Conservation (phyloP, 2,113 vertebrate species). For the Halcyon malimbica region DNA sequence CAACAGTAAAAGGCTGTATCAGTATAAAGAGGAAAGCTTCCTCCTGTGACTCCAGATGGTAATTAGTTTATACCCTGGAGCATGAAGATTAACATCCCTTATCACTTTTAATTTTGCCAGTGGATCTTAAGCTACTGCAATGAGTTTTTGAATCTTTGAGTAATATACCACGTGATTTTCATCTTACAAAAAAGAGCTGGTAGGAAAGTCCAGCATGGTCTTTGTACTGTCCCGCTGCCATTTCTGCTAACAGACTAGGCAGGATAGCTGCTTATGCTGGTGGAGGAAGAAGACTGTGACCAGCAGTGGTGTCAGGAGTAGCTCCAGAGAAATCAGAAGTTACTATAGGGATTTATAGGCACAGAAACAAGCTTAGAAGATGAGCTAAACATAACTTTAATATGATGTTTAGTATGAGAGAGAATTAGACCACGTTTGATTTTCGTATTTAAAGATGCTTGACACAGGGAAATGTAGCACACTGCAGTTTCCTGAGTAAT, state of each 20-base stretch:
- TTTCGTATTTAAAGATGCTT: neutral
- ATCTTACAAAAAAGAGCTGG: neutral
- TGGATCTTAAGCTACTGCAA: slow-evolving; percentile 58
- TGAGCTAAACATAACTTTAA: neutral
- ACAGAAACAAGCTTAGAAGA: neutral
- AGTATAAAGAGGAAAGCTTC: slow-evolving; percentile 8
- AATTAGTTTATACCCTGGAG: slow-evolving; percentile 71
- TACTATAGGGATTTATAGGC: neutral
- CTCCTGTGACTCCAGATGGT: slow-evolving; percentile 64
- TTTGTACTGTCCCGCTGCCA: neutral
- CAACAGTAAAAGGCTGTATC: slow-evolving; percentile 30
- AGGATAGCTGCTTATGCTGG: neutral
- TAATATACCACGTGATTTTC: neutral
- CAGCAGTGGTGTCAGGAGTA: neutral
- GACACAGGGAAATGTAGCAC: neutral
- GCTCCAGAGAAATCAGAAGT: neutral
- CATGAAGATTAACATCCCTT: slow-evolving; percentile 71
- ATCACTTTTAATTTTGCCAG: slow-evolving; percentile 69
- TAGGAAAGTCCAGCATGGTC: neutral
- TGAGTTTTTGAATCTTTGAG: slow-evolving; percentile 4
- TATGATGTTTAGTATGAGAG: neutral
- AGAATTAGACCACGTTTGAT: neutral
- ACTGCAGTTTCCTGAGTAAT: neutral
- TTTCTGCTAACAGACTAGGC: neutral
- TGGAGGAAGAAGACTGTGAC: neutral